Evolutionary conservation across 2,888 invertebrate genomes (phyloP).

Genomic region (Alsophila aescularia): DNA sequence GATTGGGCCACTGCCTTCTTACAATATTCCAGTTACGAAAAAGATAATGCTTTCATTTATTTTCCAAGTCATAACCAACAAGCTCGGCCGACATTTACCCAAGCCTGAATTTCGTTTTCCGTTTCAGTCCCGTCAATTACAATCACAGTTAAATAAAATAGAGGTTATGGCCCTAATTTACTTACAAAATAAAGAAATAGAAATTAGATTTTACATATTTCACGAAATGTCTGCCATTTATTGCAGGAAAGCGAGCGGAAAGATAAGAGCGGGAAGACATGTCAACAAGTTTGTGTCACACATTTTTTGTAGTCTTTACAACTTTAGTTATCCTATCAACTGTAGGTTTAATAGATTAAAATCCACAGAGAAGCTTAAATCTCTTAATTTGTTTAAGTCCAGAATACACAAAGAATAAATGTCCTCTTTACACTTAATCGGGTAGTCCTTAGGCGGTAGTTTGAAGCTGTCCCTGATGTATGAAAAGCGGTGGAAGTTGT

Average conservation of each 20-base stretch:
- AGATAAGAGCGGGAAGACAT: too few species aligned
- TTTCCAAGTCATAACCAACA: constrained; percentile 6
- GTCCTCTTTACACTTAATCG: constrained; percentile 65
- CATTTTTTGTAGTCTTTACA: too few species aligned
- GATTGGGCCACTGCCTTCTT: neutral
- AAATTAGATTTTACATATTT: too few species aligned
- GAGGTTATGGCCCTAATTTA: neutral
- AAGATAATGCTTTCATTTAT: constrained; percentile 17
- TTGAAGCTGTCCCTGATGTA: constrained; percentile 74
- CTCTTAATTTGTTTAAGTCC: too few species aligned
- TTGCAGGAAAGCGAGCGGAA: too few species aligned
- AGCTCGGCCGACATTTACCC: constrained; percentile 8
- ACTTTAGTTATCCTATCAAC: too few species aligned
- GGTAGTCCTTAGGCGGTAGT: constrained; percentile 75
- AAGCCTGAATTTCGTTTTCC: constrained; percentile 12
- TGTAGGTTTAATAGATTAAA: too few species aligned
- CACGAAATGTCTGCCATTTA: too few species aligned
- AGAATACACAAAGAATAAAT: neutral
- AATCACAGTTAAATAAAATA: constrained; percentile 23
- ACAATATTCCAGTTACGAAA: constrained; percentile 6
- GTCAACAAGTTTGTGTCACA: too few species aligned
- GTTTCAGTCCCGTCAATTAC: constrained; percentile 15
- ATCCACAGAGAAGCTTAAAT: too few species aligned
- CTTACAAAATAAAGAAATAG: too few species aligned
- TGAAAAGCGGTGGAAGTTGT: constrained; percentile 76